phyloP scores from a whole-genome alignment of 1,140 invertebrate genomes.

The Hyphantria cunea region DNA sequence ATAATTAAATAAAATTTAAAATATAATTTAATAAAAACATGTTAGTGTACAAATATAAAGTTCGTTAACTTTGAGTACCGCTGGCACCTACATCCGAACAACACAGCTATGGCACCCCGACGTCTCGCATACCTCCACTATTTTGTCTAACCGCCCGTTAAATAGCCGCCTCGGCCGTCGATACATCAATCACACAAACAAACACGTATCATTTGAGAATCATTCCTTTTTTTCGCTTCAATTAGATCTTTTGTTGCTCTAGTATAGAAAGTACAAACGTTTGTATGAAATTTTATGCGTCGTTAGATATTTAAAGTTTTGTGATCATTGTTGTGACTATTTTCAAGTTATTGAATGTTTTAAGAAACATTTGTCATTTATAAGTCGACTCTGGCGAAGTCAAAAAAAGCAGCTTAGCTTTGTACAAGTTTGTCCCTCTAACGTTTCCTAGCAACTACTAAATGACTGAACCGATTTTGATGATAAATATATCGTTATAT shows the following conservation, averaged over 20 bases:
- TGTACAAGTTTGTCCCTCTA: too few species aligned
- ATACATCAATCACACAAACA: constrained; percentile 81
- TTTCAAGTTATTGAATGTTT: constrained; percentile 47
- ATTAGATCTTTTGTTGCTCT: constrained; percentile 75
- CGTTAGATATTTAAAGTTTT: constrained; percentile 57
- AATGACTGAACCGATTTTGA: too few species aligned
- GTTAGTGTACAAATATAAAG: too few species aligned
- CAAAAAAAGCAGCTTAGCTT: too few species aligned
- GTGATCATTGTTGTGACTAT: constrained; percentile 36
- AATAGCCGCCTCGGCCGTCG: constrained; percentile 73
- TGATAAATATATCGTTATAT: too few species aligned
- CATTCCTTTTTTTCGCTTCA: constrained; percentile 72
- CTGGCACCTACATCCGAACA: constrained; percentile 51
- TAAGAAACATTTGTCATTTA: constrained; percentile 1
- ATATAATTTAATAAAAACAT: too few species aligned
- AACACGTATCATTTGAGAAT: constrained; percentile 72
- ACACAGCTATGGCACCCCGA: constrained; percentile 62
- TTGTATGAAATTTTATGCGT: constrained; percentile 70
- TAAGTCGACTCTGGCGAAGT: too few species aligned
- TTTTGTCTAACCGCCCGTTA: constrained; percentile 79
- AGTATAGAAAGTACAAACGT: constrained; percentile 56
- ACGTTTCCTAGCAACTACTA: too few species aligned
- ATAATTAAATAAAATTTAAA: too few species aligned
- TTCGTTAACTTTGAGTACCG: constrained; percentile 63
- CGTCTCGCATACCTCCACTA: constrained; percentile 60